Conservation (phyloP, 2,888 invertebrate genomes). For the Aphidius colemani region DNA sequence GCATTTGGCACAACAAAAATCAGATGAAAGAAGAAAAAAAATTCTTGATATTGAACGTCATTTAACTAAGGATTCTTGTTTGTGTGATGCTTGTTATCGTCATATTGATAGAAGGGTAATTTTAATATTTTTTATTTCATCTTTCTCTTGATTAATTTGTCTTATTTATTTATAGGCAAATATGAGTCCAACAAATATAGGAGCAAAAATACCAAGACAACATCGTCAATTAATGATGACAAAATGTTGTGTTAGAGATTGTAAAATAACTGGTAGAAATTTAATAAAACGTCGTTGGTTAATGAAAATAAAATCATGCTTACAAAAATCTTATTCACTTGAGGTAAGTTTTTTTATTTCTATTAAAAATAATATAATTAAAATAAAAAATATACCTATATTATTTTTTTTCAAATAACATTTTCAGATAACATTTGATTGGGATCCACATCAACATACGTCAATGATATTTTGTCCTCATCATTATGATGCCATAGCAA, state of each 20-base stretch:
- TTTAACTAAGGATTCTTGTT: constrained; percentile 80
- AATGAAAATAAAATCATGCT: constrained; percentile 53
- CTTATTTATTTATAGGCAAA: constrained; percentile 45
- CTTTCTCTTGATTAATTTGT: neutral
- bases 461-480: constrained; percentile 63
- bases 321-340: constrained; percentile 40
- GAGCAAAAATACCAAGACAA: constrained; percentile 53
- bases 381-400: neutral
- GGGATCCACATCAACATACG: constrained; percentile 58
- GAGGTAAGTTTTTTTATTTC: neutral
- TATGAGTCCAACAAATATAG: constrained; percentile 54
- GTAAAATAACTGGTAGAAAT: constrained; percentile 55
- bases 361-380: constrained; percentile 8
- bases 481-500: constrained; percentile 74
- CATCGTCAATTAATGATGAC: constrained; percentile 53
- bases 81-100: constrained; percentile 86
- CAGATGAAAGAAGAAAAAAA: constrained; percentile 78
- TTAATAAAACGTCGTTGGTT: constrained; percentile 60
- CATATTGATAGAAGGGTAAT: constrained; percentile 80
- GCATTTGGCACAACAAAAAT: constrained; percentile 85
- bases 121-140: constrained; percentile 9
- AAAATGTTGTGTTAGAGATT: constrained; percentile 55
- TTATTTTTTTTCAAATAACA: constrained; percentile 8
- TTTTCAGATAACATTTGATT: constrained; percentile 57
- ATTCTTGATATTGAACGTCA: constrained; percentile 81